Evolutionary conservation across 2,113 vertebrate species (phyloP).

Genomic region (Bubo blakistoni): DNA sequence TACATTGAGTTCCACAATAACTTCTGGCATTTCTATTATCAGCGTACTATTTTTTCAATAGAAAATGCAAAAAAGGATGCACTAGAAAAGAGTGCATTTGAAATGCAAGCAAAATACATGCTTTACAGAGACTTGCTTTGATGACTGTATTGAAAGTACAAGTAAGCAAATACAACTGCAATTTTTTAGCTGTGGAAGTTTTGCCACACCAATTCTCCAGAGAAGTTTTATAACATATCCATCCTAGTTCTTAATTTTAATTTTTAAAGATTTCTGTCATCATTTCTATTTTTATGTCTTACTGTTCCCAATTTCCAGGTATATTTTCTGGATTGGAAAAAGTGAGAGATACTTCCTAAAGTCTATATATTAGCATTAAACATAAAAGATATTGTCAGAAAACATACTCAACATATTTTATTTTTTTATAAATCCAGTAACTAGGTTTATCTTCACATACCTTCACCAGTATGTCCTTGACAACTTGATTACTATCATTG

Average conservation of each 20-base stretch:
- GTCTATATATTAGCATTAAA: neutral
- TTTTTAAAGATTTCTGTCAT: neutral
- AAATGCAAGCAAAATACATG: neutral
- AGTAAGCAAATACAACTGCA: neutral
- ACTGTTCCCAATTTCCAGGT: neutral
- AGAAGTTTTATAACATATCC: neutral
- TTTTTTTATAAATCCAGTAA: neutral
- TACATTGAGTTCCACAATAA: neutral
- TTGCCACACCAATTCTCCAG: neutral
- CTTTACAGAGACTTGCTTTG: neutral
- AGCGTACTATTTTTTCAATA: neutral
- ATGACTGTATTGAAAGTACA: neutral
- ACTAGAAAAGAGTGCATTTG: neutral
- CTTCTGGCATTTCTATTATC: neutral
- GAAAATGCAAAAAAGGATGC: neutral
- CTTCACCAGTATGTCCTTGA: slow-evolving; percentile 97
- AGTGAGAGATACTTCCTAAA: neutral
- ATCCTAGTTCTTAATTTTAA: neutral
- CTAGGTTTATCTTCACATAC: slow-evolving; percentile 66
- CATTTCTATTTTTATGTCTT: neutral
- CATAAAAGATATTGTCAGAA: neutral
- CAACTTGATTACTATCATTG: slow-evolving; percentile 94
- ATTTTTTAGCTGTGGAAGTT: neutral
- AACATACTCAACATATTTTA: neutral
- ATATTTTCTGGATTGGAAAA: neutral